These are phyloP conservation scores for Anguilla marmorata DNA, from an alignment of 2,797 vertebrate genomes.

Conservation along the genomic window DNA sequence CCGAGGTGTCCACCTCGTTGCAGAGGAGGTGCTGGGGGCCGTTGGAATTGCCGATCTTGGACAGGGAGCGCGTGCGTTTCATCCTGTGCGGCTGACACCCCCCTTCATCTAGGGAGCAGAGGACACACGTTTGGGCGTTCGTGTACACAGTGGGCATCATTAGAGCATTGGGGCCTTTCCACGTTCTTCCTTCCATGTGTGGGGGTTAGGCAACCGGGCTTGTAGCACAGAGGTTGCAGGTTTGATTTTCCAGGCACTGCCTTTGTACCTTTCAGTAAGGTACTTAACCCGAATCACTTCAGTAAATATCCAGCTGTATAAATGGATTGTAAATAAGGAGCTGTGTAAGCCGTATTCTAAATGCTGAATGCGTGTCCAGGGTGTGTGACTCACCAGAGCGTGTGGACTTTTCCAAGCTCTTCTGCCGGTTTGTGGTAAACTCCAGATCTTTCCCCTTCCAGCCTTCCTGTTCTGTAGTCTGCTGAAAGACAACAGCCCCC, in stretches of 20 bases:
- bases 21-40: slow-evolving; percentile 59
- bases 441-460: slow-evolving; percentile 59
- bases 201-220: too few relatives aligned
- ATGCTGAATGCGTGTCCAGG: neutral
- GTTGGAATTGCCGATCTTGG: slow-evolving; percentile 65
- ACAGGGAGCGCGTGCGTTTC: slow-evolving; percentile 62
- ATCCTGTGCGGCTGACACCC: slow-evolving; percentile 52
- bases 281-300: too few relatives aligned
- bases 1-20: slow-evolving; percentile 79
- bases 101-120: slow-evolving; percentile 40
- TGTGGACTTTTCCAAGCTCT: slow-evolving; percentile 68
- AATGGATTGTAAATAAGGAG: too few relatives aligned
- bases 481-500: slow-evolving; percentile 64
- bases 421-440: slow-evolving; percentile 61
- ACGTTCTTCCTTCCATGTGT: too few relatives aligned
- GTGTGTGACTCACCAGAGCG: slow-evolving; percentile 57
- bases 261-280: too few relatives aligned
- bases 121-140: neutral
- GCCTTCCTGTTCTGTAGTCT: slow-evolving; percentile 68
- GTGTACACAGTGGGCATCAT: neutral
- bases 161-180: too few relatives aligned
- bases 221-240: too few relatives aligned
- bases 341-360: too few relatives aligned
- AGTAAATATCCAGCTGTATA: too few relatives aligned
- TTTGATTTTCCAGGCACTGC: too few relatives aligned